Percentiles rank a stretch among this genome's conserved stretches.
Conservation (phyloP, 2,888 invertebrate genomes). For the Melikaiella ostensackeni region DNA sequence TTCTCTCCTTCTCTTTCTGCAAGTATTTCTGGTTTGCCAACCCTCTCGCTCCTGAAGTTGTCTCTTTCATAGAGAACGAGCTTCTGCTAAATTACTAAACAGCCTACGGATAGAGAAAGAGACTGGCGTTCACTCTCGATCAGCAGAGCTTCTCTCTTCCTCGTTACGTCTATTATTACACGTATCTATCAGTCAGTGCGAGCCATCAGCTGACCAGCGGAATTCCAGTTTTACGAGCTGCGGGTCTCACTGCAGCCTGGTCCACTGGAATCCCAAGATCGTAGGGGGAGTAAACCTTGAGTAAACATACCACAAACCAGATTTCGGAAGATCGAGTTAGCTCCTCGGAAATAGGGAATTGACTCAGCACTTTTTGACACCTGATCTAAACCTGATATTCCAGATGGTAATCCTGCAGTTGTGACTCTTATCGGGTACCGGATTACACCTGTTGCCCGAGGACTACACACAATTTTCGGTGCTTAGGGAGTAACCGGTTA, state of each 20-base stretch:
- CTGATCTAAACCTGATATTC: conserved; percentile 26
- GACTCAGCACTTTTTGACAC: conserved; percentile 19
- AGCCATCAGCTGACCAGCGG: conserved; percentile 56
- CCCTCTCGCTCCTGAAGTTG: conserved; percentile 3
- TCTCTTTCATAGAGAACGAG: conserved; percentile 50
- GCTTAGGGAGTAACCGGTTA: conserved; percentile 6
- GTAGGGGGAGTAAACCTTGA: conserved; percentile 14
- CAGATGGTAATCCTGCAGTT: background rate
- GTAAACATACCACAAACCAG: conserved; percentile 22
- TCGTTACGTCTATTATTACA: conserved; percentile 73
- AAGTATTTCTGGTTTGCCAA: background rate
- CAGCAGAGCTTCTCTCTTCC: conserved; percentile 60
- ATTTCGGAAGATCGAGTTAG: conserved; percentile 26
- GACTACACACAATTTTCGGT: conserved; percentile 1
- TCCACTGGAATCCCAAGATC: conserved; percentile 48
- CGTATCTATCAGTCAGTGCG: conserved; percentile 66
- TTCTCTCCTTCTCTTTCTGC: conserved; percentile 24
- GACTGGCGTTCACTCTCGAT: conserved; percentile 55
- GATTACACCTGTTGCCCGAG: background rate
- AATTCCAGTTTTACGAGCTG: conserved; percentile 70
- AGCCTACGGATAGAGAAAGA: conserved; percentile 41
- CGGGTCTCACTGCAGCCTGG: conserved; percentile 52
- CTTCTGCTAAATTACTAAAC: conserved; percentile 50
- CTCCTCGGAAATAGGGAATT: conserved; percentile 7
- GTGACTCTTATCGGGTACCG: conserved; percentile 5